phyloP scores from a whole-genome alignment of 2,113 vertebrate species.

The Amphilophus citrinellus region DNA sequence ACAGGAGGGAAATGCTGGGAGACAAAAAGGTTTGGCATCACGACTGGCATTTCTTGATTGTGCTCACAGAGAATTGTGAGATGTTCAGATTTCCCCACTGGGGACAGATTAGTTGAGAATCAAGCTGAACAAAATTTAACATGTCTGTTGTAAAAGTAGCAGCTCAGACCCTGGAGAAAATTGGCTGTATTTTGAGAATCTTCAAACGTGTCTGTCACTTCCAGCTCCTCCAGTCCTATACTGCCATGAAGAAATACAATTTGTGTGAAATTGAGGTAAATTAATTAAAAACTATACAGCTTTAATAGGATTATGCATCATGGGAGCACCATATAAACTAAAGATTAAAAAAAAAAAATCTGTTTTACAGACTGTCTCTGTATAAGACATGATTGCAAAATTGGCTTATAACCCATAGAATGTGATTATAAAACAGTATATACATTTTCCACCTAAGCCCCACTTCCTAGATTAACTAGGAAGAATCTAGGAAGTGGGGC shows the following conservation, averaged over 20 bases:
- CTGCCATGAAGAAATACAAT: background rate
- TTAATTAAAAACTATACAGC: background rate
- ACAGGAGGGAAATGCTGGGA: background rate
- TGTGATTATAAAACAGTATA: background rate
- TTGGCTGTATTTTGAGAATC: background rate
- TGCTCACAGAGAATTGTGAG: background rate
- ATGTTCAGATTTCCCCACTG: conserved; percentile 23
- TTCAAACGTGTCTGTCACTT: background rate
- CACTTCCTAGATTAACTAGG: background rate
- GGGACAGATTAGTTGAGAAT: conserved; percentile 10
- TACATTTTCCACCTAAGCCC: background rate
- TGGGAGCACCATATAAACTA: background rate
- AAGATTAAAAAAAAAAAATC: background rate
- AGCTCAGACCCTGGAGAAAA: background rate
- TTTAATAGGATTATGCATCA: conserved; percentile 3
- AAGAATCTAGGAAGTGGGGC: too few relatives aligned
- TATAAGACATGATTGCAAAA: background rate
- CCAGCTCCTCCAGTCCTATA: background rate
- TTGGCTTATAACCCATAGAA: background rate
- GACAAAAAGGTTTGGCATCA: background rate
- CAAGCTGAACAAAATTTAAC: background rate
- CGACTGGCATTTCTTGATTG: conserved; percentile 1
- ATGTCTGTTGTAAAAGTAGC: background rate
- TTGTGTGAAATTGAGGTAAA: background rate
- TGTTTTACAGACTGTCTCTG: too few relatives aligned